Base-by-base conservation (phyloP, 2,113 vertebrate genomes). In the Excalfactoria chinensis region DNA sequence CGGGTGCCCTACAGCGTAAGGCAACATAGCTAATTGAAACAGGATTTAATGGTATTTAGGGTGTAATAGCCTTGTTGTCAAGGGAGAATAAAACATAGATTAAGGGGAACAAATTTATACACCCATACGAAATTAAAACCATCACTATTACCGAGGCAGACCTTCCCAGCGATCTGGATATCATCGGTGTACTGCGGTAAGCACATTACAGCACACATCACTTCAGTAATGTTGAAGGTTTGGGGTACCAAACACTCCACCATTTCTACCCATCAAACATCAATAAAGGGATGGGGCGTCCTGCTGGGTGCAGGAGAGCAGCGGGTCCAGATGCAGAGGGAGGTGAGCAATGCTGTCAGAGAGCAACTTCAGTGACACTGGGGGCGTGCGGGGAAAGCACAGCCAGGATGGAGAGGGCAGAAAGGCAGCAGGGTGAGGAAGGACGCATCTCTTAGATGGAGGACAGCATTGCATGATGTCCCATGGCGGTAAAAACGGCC, bases 321-420 rank as follows among this genome's bases (percentile, higher is more conserved):
- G 23, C 26, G 10, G 30, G 22, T 0, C 6, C 14, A 10, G 16
- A 7, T 35, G 44, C 18, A 2, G 0, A 19, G n/a, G 0, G 9
- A 67, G 22, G 22, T 28, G 32, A 28, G 13, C 0, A 4, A 1
- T 5, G 49, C 26, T 34, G 34, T 15, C 17, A 6, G 43, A 69
- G 37, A 48, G 53, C 0, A 7, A 20, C 9, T 74, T 48, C 60
- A 30, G 66, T 28, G 44, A 2, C 21, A 4, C 37, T 83, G 8
- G 5, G 28, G 10, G 34, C 16, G 21, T 6, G 6, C 7, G 14
- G 37, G 9, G 41, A 41, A 37, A 60, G 23, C 4, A 3, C 14
- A 46, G 35, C 30, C 17, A 21, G 25, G 18, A 19, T 63, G 59
- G 58, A 62, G 46, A 34, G 41, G 8, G 12, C 49, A 71, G 44